Conservation (phyloP, 2,888 invertebrate species). For the Drosophila subsilvestris region DNA sequence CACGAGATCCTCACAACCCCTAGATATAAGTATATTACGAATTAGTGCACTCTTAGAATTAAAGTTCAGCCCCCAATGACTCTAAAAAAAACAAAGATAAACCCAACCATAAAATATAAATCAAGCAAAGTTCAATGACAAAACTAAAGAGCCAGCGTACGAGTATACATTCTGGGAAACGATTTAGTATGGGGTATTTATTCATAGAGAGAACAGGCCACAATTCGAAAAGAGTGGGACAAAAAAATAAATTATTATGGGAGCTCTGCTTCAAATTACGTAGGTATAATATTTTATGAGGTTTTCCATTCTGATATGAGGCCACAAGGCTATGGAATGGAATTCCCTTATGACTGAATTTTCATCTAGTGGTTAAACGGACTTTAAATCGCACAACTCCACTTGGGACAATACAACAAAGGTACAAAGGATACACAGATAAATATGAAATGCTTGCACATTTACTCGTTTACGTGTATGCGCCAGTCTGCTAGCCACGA, state of each 20-base stretch:
- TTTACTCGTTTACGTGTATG: too few species aligned
- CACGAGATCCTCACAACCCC: conserved; percentile 45
- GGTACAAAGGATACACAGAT: too few species aligned
- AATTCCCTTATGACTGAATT: too few species aligned
- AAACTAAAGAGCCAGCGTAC: conserved; percentile 11
- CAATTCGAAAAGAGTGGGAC: conserved; percentile 16
- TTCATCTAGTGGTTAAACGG: neutral
- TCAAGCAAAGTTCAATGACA: conserved; percentile 24
- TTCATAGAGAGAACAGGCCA: conserved; percentile 35
- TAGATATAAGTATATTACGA: conserved; percentile 58
- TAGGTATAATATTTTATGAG: too few species aligned
- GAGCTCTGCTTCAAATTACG: conserved; percentile 3
- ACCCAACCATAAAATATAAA: conserved; percentile 26
- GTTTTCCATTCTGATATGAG: neutral
- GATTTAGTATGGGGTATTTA: conserved; percentile 1
- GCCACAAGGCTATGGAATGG: neutral
- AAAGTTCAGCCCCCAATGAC: conserved; percentile 38
- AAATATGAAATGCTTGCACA: too few species aligned
- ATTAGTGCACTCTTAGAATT: conserved; percentile 28
- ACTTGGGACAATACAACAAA: neutral
- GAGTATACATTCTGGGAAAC: conserved; percentile 12
- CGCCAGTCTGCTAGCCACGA: too few species aligned
- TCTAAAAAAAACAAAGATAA: conserved; percentile 21
- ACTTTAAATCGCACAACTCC: neutral
- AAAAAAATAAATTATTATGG: conserved; percentile 17